These are phyloP conservation scores for Prostheceraeus crozeri DNA, from an alignment of 2,888 invertebrate species.

Conservation along the genomic window DNA sequence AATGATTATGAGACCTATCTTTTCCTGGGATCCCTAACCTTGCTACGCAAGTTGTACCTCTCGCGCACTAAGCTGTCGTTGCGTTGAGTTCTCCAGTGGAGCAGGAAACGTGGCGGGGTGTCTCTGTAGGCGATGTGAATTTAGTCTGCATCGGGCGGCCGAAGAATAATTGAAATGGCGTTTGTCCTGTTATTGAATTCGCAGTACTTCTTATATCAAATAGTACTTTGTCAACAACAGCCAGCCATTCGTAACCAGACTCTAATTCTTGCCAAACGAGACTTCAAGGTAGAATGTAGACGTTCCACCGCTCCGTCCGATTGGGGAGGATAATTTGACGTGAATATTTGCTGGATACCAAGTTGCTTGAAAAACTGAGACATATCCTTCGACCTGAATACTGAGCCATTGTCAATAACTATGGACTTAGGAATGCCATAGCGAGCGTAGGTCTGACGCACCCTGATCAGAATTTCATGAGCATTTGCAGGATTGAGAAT, in stretches of 20 bases:
- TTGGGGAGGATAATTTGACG: conserved; percentile 15
- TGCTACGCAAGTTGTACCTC: too few relatives aligned
- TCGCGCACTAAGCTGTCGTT: too few relatives aligned
- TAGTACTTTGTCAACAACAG: conserved; percentile 8
- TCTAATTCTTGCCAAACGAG: too few relatives aligned
- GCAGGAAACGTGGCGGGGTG: too few relatives aligned
- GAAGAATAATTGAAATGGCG: conserved; percentile 17
- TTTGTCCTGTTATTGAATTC: conserved; percentile 12
- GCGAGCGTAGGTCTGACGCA: conserved; percentile 3
- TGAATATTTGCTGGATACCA: conserved; percentile 1
- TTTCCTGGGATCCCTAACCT: too few relatives aligned
- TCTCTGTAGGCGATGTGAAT: too few relatives aligned
- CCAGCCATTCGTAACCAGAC: conserved; percentile 1
- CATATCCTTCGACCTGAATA: conserved; percentile 13
- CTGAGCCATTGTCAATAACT: conserved; percentile 6
- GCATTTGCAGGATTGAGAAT: conserved; percentile 16
- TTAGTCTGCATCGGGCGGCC: neutral
- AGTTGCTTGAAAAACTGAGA: neutral
- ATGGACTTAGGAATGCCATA: neutral
- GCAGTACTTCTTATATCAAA: conserved; percentile 2
- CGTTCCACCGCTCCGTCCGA: conserved; percentile 7
- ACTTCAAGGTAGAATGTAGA: neutral
- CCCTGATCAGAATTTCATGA: conserved; percentile 18
- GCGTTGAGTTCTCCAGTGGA: too few relatives aligned
- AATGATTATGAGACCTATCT: too few relatives aligned